Conservation (phyloP, 2,888 invertebrate species). For the Ophion ellenae region DNA sequence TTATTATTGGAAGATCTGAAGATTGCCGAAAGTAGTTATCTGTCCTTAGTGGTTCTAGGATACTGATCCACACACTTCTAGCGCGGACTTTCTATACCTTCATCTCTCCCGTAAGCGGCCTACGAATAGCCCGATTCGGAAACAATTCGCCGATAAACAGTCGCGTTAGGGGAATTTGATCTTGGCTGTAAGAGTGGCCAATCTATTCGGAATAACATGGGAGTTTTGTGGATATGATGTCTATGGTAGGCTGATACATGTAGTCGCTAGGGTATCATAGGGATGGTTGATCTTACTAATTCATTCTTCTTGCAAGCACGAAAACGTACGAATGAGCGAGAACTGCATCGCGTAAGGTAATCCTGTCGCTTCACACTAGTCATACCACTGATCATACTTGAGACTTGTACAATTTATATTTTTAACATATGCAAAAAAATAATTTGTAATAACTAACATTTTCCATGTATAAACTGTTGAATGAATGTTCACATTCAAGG, state of each 20-base stretch:
- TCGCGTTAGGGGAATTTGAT: conserved; percentile 13
- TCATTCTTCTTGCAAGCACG: neutral
- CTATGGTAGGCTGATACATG: neutral
- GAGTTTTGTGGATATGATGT: neutral
- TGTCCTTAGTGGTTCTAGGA: neutral
- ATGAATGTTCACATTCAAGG: too few relatives aligned
- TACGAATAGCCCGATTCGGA: neutral
- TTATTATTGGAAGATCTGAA: neutral
- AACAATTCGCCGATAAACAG: conserved; percentile 18
- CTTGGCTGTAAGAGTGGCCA: neutral
- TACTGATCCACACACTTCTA: neutral
- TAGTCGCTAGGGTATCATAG: neutral
- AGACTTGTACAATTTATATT: too few relatives aligned
- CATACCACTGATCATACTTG: too few relatives aligned
- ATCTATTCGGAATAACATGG: neutral
- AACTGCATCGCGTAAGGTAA: neutral
- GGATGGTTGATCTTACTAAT: neutral
- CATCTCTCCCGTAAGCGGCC: neutral
- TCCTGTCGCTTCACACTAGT: too few relatives aligned
- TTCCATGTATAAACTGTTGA: too few relatives aligned
- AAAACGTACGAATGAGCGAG: neutral
- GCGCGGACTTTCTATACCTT: neutral
- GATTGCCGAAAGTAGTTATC: neutral
- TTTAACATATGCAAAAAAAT: too few relatives aligned
- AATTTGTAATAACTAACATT: too few relatives aligned